phyloP scores from a whole-genome alignment of 2,888 invertebrate genomes.

The Cyclophora punctaria region DNA sequence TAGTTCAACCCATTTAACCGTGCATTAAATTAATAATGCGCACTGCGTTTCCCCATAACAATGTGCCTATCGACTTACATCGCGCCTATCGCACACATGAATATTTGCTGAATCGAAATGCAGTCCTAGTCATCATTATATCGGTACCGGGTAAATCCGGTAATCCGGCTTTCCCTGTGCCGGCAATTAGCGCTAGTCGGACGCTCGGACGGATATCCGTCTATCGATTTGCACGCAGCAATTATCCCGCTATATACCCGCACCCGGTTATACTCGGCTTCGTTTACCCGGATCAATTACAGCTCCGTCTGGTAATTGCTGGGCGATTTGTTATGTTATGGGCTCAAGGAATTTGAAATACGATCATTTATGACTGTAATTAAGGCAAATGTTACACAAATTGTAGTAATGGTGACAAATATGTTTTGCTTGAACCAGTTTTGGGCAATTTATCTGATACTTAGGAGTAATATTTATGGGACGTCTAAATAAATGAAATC shows the following conservation, averaged over 20 bases:
- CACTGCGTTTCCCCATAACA: not conserved
- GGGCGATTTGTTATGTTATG: not conserved
- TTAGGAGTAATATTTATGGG: too few relatives aligned
- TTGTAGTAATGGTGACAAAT: too few relatives aligned
- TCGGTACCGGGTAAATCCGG: conserved; percentile 18
- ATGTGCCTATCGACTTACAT: not conserved
- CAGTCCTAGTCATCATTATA: not conserved
- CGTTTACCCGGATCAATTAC: conserved; percentile 8
- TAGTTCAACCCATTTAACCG: too few relatives aligned
- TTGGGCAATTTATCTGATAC: too few relatives aligned
- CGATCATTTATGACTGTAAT: too few relatives aligned
- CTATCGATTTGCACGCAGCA: conserved; percentile 47
- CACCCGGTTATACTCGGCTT: not conserved
- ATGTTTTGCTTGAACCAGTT: too few relatives aligned
- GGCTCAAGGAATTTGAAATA: too few relatives aligned
- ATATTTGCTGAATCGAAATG: too few relatives aligned
- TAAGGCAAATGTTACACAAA: too few relatives aligned
- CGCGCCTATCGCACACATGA: too few relatives aligned
- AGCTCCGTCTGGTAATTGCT: not conserved
- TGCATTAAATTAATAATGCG: not conserved
- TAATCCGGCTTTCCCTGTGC: conserved; percentile 38
- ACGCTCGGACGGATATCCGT: conserved; percentile 50
- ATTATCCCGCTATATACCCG: conserved; percentile 27
- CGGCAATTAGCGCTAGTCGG: conserved; percentile 44
- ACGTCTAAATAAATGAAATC: too few relatives aligned